These are phyloP conservation scores for Poeciliopsis turneri DNA, from an alignment of 2,797 vertebrate species.

Conservation along the genomic window DNA sequence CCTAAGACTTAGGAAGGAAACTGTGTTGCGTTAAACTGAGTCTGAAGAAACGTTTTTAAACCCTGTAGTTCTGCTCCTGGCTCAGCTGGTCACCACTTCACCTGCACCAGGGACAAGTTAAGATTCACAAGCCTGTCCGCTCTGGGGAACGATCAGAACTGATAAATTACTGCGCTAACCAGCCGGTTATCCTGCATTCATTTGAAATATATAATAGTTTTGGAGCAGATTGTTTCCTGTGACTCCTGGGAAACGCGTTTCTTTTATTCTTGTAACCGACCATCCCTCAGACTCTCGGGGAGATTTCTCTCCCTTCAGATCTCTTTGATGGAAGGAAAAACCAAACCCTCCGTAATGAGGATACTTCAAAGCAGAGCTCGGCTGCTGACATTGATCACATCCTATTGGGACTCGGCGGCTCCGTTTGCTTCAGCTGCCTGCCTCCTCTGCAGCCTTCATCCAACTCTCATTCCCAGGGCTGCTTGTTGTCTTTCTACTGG, in stretches of 20 bases:
- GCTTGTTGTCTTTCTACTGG: slow-evolving; percentile 41
- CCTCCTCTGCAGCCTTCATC: slow-evolving; percentile 42
- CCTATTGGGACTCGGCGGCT: slow-evolving; percentile 50
- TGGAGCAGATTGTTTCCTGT: slow-evolving; percentile 46
- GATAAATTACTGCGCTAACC: slow-evolving; percentile 21
- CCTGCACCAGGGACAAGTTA: slow-evolving; percentile 27
- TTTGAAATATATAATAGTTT: slow-evolving; percentile 36
- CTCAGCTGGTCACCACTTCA: slow-evolving; percentile 7
- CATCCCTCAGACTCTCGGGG: slow-evolving; percentile 32
- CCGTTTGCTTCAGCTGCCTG: slow-evolving; percentile 51
- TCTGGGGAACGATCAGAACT: slow-evolving; percentile 6
- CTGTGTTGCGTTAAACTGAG: slow-evolving; percentile 19
- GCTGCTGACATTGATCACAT: slow-evolving; percentile 49
- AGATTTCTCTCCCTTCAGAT: slow-evolving; percentile 36
- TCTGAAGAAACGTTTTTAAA: slow-evolving; percentile 17
- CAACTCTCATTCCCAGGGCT: slow-evolving; percentile 40
- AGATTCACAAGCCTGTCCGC: slow-evolving; percentile 24
- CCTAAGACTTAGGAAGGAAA: slow-evolving; percentile 78
- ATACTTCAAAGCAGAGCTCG: slow-evolving; percentile 53
- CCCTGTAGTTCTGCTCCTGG: slow-evolving; percentile 13
- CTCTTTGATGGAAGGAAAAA: slow-evolving; percentile 43
- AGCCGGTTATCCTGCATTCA: slow-evolving; percentile 18
- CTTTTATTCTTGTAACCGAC: slow-evolving; percentile 47
- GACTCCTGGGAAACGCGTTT: slow-evolving; percentile 39
- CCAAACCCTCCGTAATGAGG: slow-evolving; percentile 48